Evolutionary conservation across 2,113 vertebrate genomes (phyloP), one percentile per base, ranked within the genome.

Genomic region (Mungos mungo): DNA sequence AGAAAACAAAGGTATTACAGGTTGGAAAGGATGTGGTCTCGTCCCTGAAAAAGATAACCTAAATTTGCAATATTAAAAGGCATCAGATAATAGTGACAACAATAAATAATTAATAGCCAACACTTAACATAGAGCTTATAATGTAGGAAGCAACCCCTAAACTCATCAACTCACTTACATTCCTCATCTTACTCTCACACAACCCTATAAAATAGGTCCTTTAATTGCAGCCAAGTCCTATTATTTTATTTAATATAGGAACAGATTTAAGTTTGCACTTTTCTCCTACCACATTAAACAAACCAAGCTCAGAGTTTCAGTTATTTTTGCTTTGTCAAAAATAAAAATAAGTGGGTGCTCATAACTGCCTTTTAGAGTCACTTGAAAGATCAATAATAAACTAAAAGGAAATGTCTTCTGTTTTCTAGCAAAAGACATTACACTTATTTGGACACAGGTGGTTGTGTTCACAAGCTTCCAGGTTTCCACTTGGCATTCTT

Each of bases 301-400:
- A 66, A 2, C 65, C n/a, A 92, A 50, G 35, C 11, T 68, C 45
- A 66, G 8, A 50, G 33, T 47, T 71, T 87, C 21, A 41, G 41
- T 92, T 88, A 88, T 69, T 86, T 97, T 82, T 85, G 82, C 82
- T 92, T 88, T 47, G 18, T 80, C 38, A 96, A 95, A 74, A 84
- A 88, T 69, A 69, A 66, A 63, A 93, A 74, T 83, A 94, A 88
- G 12, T 74, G 15, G 16, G 63, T 74, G 19, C 23, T 94, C 79
- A 76, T 47, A 71, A 86, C 23, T 72, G 84, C 35, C 68, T 54
- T 84, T 45, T 69, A 82, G 25, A 91, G 19, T 87, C 57, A 83
- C 76, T 41, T 96, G 90, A 77, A 90, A 84, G 77, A 71, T 77
- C 81, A 85, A 16, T 92, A 83, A 92, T 74, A 54, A 23, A 63